Base-by-base conservation (phyloP, 2,113 vertebrate genomes). In the Trinectes maculatus region DNA sequence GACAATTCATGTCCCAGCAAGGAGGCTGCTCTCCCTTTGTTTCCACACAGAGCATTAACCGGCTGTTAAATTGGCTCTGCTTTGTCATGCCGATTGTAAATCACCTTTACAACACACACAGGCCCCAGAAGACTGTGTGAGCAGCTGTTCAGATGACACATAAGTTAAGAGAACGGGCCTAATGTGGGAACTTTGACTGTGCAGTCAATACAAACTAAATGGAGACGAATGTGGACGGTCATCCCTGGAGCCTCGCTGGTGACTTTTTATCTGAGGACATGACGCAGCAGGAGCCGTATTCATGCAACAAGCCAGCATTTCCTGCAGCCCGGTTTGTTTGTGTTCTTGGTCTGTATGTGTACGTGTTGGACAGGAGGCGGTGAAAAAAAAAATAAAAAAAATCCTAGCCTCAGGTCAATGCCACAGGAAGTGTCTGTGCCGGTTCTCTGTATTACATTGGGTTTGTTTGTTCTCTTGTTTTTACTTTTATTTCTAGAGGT, bases 131-230 rank as follows among this genome's bases (percentile, higher is more conserved):
- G 54, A 56, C 28, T 56, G 22, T 15, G 0, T 0, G 36, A 71
- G 48, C 82, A 71, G 53, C 56, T 81, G 74, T 8, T 72, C 43
- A 0, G 47, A 69, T 79, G 67, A 75, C 68, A 67, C 63, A 39
- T 0, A 26, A 43, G 5, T 43, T 25, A 64, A 47, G 37, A 13
- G 51, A 70, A 66, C 47, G 31, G 2, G 22, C 54, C 42, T 46
- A 2, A 3, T 6, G 11, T 22, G 53, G 47, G 42, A 48, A 39
- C 59, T 44, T 66, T 49, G 48, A 3, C 16, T 59, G 29, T 37
- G 59, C 59, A 34, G 31, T 9, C 43, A 44, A 51, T 66, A 39
- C 51, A 53, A 59, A 34, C 26, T 43, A 44, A 56, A 55, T 7
- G 15, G 36, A 69, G n/a, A 56, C 62, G 42, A 48, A 46, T 48